Base-by-base conservation (phyloP, 2,888 invertebrate genomes). In the Patella caerulea region DNA sequence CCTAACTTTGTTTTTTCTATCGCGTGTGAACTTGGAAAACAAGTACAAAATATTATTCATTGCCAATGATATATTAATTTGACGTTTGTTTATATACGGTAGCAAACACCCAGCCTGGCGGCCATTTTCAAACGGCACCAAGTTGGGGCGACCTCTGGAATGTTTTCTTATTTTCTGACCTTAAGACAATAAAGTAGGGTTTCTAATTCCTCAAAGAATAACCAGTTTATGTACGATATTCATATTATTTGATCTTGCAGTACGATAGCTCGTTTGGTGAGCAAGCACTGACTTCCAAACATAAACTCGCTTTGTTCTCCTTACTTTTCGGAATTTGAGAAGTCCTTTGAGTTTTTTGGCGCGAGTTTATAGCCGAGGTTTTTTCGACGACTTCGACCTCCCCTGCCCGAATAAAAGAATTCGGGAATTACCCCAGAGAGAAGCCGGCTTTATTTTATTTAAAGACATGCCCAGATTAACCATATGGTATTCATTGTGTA, bases 141-240 rank as follows among this genome's bases (percentile, higher is more conserved):
- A 24, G 19, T 65, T 24, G 19, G 24, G 65, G 24, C 65, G 65
- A 65, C 65, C 65, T 65, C 24, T 65, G 65, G 65, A 65, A 65
- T 65, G 65, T 65, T 65, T 65, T 65, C 65, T 65, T 65, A 65
- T 65, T 65, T 65, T 65, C 65, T 65, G 65, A 65, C 65, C 65
- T 65, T 65, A 65, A 65, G 65, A 65, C 65, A 65, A 65, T 65
- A 65, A 65, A 65, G 65, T 65, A 65, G 24, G 65, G 24, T 65
- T 24, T 19, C 19, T 65, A 65, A 65, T 19, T 65, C 65, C 65
- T 24, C 24, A 65, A 65, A 65, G 65, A 65, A 65, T 65, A 65
- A 65, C 65, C 65, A 65, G 24, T 65, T 65, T 65, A 65, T 9
- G 19, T 24, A 65, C 19, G 65, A 19, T 65, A 65, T 65, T 19